Evolutionary conservation across 2,888 invertebrate genomes (phyloP), one percentile per base, ranked within the genome.

Genomic region (Mycalesis mineus): DNA sequence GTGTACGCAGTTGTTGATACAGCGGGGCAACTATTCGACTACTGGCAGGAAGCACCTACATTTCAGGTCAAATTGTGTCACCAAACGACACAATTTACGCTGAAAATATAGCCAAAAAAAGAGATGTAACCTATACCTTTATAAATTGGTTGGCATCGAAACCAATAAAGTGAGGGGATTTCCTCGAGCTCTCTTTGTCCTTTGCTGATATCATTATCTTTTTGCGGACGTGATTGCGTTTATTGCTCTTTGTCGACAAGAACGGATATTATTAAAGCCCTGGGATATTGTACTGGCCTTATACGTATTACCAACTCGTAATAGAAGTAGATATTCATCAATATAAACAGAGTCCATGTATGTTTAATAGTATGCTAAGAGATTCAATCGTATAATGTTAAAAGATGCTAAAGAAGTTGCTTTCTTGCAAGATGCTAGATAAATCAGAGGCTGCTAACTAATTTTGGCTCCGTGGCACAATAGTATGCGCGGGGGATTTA

Each of bases 131-230:
- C 13, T 37, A 49, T 49, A 22, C 49, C 28, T 39, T 17, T 48
- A 55, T 55, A 55, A 54, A 55, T 55, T 41, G 55, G 40, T 49
- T 13, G 51, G 40, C 55, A 49, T 49, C 55, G 41, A 55, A 48
- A 51, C 40, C 50, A 58, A 55, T 47, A 58, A 48, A 55, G 48
- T 57, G 22, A 31, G 41, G 41, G 48, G 41, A 55, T 55, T 55
- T 49, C 41, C 55, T 49, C 50, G 39, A 17, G 29, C 50, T 51
- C 51, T 40, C 57, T 60, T 52, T 48, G 48, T 55, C 55, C 48
- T 58, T 55, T 40, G 45, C 41, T 37, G 41, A 52, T 55, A 37
- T 40, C 15, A 55, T 59, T 59, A 59, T 55, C 55, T 58, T 58
- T 51, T 51, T 55, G 55, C 42, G 51, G 55, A 51, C 44, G 45